Evolutionary conservation across 1,140 invertebrate genomes (phyloP), one percentile per base, ranked within the genome.

Genomic region (Zeugodacus cucurbitae): DNA sequence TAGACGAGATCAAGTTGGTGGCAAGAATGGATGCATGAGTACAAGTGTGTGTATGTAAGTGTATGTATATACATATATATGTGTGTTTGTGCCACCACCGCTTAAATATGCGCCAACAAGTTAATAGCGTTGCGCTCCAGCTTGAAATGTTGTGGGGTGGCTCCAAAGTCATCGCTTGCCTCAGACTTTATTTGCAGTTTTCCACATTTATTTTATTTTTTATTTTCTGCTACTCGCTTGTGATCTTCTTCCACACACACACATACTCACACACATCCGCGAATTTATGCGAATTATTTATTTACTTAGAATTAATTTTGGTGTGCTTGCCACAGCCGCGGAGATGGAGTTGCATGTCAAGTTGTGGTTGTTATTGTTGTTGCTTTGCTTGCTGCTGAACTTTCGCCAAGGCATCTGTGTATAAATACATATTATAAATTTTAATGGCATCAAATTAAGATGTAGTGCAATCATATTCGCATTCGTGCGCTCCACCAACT

Each of bases 261-360:
- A n/a, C n/a, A n/a, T n/a, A n/a, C n/a, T n/a, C n/a, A n/a, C 34
- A 82, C 74, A 48, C 41, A 82, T 54, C 2, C 20, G 48, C 14
- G n/a, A n/a, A 54, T 62, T 82, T 82, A 82, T 82, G 74, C 11
- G 74, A 82, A 82, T 82, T 82, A 82, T 82, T 82, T 82, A 82
- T 82, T 82, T 82, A 82, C 74, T 82, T 54, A 82, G 74, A 82
- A 82, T 82, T 82, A 82, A 82, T 82, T 82, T 82, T 82, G 74
- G 74, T 41, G 74, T 82, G 37, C 74, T 48, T 26, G 74, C 74
- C 74, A 54, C 70, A n/a, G 41, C 57, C 37, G 22, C 26, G 74
- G 44, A 34, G 17, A 5, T 20, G 34, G n/a, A 26, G 41, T 82
- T 82, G 74, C 74, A 54, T 48, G 41, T 22, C 44, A 82, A 48